A percentile compares a stretch with the other conserved stretches of the same genome.
These are phyloP conservation scores for Porites rus DNA, from an alignment of 92 coral and sea anemone species.

Conservation along the genomic window DNA sequence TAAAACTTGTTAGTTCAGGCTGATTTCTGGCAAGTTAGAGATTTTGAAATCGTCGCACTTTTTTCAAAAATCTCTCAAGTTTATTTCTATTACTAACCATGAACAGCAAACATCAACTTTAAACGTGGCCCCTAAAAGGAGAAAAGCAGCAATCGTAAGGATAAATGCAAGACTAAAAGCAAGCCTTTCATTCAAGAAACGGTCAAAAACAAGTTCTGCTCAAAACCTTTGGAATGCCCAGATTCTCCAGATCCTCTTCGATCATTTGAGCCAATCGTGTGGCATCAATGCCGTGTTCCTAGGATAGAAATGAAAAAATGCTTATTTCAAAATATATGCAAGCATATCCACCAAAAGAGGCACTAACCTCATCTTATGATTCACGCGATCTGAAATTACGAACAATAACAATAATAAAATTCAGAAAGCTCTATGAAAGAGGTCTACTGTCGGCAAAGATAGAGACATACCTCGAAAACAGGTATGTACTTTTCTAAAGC, in stretches of 20 bases:
- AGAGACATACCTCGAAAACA: constrained; percentile 82
- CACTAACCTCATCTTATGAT: too few relatives aligned
- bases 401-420: too few relatives aligned
- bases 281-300: constrained; percentile 90
- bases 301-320: background rate
- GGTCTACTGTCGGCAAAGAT: background rate
- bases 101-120: constrained; percentile 86
- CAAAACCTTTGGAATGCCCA: constrained; percentile 96
- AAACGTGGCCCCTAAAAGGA: constrained; percentile 92
- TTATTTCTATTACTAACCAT: constrained; percentile 58
- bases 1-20: background rate
- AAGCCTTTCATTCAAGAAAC: background rate
- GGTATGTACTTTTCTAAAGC: constrained; percentile 87
- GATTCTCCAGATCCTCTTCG: constrained; percentile 87
- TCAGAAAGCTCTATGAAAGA: background rate
- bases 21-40: too few relatives aligned
- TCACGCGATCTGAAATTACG: too few relatives aligned
- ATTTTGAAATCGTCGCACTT: too few relatives aligned
- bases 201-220: background rate
- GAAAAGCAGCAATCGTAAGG: background rate
- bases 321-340: too few relatives aligned
- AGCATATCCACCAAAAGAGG: too few relatives aligned
- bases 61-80: too few relatives aligned
- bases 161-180: background rate
- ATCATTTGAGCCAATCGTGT: constrained; percentile 79